Evolutionary conservation across 2,888 invertebrate species (phyloP).

Genomic region (Linhomoeus sp.): DNA sequence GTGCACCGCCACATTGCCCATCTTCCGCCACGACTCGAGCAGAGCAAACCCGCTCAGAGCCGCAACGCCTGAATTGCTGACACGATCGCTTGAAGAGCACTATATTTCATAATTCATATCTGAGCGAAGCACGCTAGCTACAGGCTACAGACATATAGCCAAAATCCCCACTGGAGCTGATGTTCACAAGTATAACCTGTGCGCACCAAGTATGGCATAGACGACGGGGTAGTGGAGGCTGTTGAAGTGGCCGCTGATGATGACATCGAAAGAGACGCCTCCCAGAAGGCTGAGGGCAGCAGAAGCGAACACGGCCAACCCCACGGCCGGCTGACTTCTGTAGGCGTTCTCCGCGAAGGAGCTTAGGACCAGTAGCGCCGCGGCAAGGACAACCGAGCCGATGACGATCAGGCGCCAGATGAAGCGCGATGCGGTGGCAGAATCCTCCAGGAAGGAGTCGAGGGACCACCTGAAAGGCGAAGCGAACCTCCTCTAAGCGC

Average conservation of each 20-base stretch:
- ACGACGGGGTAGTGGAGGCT: not conserved
- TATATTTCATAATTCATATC: too few species aligned
- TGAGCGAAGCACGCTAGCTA: too few species aligned
- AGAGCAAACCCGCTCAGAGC: not conserved
- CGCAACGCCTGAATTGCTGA: not conserved
- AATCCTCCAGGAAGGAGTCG: too few species aligned
- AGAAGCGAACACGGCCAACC: not conserved
- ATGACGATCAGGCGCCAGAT: not conserved
- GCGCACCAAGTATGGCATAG: constrained; percentile 1
- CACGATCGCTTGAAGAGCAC: too few species aligned
- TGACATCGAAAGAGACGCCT: not conserved
- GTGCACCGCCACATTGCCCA: not conserved
- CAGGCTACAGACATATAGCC: too few species aligned
- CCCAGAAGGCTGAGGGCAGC: not conserved
- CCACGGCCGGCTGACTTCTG: not conserved
- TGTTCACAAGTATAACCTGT: too few species aligned
- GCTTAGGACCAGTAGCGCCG: not conserved
- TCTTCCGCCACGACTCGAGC: constrained; percentile 5
- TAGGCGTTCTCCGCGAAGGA: not conserved
- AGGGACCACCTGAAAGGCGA: too few species aligned
- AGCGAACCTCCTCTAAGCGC: too few species aligned
- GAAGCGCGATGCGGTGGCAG: too few species aligned
- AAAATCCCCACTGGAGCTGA: too few species aligned
- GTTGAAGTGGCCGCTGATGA: not conserved
- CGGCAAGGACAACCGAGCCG: not conserved